These are phyloP conservation scores for Crossocerus cetratus DNA, from an alignment of 2,888 invertebrate genomes.

Conservation along the genomic window DNA sequence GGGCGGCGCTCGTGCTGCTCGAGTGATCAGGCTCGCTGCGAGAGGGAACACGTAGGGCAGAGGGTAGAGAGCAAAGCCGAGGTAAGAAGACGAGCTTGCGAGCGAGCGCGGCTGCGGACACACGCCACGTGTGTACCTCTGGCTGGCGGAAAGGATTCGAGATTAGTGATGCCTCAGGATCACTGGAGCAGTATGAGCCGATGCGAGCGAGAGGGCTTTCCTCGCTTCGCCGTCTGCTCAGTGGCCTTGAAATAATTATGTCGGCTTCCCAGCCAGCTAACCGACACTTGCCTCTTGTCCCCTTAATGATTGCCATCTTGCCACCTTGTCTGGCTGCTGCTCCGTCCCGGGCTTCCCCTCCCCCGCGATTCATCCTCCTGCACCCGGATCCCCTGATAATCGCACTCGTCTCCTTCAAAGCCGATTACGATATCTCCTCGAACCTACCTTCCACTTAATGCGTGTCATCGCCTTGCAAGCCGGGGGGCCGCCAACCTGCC, in stretches of 20 bases:
- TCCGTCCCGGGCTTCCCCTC: too few relatives aligned
- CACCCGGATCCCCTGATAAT: constrained; percentile 6
- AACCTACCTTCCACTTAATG: too few relatives aligned
- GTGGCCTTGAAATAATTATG: constrained; percentile 71
- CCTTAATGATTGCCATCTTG: constrained; percentile 49
- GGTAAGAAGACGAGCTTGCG: too few relatives aligned
- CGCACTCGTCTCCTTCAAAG: too few relatives aligned
- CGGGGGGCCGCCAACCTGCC: too few relatives aligned
- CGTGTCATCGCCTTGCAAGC: too few relatives aligned
- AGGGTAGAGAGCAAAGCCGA: too few relatives aligned
- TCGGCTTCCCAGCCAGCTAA: constrained; percentile 50
- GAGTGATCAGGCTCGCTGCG: constrained; percentile 60
- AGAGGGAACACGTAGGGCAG: constrained; percentile 49
- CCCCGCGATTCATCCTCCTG: neutral
- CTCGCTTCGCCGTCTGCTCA: constrained; percentile 67
- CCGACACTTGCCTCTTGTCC: constrained; percentile 53
- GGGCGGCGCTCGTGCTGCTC: constrained; percentile 29
- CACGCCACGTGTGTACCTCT: neutral
- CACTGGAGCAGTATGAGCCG: constrained; percentile 72
- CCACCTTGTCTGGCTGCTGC: constrained; percentile 36
- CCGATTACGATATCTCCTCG: too few relatives aligned
- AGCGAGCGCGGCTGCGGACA: too few relatives aligned
- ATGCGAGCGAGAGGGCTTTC: constrained; percentile 64
- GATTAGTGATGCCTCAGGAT: constrained; percentile 70
- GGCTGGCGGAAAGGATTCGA: constrained; percentile 59